Percentiles rank a stretch among this genome's conserved stretches.
These are phyloP conservation scores for Mugil cephalus DNA, from an alignment of 2,113 vertebrate genomes.

Conservation along the genomic window DNA sequence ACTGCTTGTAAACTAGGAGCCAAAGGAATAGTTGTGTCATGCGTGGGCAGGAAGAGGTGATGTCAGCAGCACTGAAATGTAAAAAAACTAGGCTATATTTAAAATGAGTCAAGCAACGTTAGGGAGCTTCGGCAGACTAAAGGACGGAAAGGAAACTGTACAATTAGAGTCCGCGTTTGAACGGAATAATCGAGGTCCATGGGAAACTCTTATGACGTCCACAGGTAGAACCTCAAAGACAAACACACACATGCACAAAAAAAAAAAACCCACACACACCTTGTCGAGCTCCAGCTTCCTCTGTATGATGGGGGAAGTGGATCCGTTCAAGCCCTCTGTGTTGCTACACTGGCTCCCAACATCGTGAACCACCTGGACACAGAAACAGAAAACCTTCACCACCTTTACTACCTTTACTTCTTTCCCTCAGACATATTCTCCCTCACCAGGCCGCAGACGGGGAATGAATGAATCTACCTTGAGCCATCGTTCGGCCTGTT, in stretches of 20 bases:
- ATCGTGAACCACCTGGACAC: slow-evolving; percentile 91
- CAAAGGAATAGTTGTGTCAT: slow-evolving; percentile 64
- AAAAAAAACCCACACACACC: slow-evolving; percentile 79
- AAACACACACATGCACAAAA: slow-evolving; percentile 6
- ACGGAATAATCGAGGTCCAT: not conserved
- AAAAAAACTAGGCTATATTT: slow-evolving; percentile 24
- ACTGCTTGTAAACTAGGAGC: slow-evolving; percentile 40
- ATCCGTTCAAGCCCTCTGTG: slow-evolving; percentile 77
- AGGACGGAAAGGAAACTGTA: not conserved
- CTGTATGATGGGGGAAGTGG: slow-evolving; percentile 89
- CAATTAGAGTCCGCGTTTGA: not conserved
- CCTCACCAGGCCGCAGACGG: too few relatives aligned
- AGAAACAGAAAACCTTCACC: slow-evolving; percentile 20
- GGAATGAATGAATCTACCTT: slow-evolving; percentile 92
- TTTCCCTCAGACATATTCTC: not conserved
- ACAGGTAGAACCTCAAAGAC: slow-evolving; percentile 51
- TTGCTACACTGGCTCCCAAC: slow-evolving; percentile 82
- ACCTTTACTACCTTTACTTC: too few relatives aligned
- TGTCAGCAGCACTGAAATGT: slow-evolving; percentile 29
- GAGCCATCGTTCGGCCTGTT: slow-evolving; percentile 97
- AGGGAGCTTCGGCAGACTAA: not conserved
- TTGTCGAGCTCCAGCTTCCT: slow-evolving; percentile 93
- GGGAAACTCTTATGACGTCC: too few relatives aligned
- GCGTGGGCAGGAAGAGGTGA: slow-evolving; percentile 42
- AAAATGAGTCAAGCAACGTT: not conserved